Evolutionary conservation across 1,140 invertebrate species (phyloP), one percentile per base, ranked within the genome.

Genomic region (Homalodisca vitripennis): DNA sequence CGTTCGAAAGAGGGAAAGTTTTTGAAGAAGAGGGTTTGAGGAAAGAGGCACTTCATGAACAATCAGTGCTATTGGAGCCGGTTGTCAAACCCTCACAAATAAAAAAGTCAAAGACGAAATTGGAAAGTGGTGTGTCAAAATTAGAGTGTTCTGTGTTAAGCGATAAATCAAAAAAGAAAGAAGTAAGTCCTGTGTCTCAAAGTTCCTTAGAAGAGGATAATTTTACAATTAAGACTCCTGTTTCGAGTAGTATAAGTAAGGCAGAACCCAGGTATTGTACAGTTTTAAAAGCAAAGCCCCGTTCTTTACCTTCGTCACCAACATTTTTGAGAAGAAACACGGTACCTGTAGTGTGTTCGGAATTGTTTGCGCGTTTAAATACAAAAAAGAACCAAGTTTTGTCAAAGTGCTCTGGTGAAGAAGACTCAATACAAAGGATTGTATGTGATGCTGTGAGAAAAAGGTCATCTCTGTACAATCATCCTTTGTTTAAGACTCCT

Each of bases 401-500:
- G 27, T 69, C 67, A 0, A 69, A 69, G 30, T 69, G n/a, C 46
- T 69, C 67, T 6, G 31, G 67, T 2, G 67, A 63, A 17, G 31
- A 69, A 46, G 67, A 69, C 14, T 3, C 24, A 24, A 17, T 29
- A 17, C 55, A 57, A 1, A 62, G 67, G n/a, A 30, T 69, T 10
- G 53, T 57, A 6, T 26, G 32, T 63, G 53, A 60, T 20, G 55
- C 32, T 17, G 30, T 32, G 10, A 57, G 46, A 34, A 60, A 70
- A 29, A 34, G 78, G 12, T 73, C 80, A 32, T 82, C 81, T 27
- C 67, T 84, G 2, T 85, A 82, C 71, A 77, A 80, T 0, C 82
- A 85, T 74, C 84, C 84, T 1, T 74, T 85, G 6, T 84, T 84
- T 71, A 77, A 74, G 73, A 73, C 70, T 22, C 32, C 63, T 24